Evolutionary conservation across 1,140 invertebrate genomes (phyloP), one percentile per base, ranked within the genome.

Genomic region (Heliconius congener): DNA sequence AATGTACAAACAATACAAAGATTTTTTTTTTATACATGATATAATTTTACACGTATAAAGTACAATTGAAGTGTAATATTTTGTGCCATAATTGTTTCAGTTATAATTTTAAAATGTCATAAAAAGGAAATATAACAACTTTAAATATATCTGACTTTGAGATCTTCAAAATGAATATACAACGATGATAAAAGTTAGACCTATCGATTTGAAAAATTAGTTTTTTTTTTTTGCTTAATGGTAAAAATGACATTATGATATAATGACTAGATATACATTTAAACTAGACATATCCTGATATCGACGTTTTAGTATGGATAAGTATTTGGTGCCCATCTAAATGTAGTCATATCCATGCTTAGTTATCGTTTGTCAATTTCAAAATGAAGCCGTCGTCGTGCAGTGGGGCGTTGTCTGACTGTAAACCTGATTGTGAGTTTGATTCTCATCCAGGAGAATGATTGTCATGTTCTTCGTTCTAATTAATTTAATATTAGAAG

Each of bases 71-170:
- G 23, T 73, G 71, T 78, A 72, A 73, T 71, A 77, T 72, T 78
- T 39, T 18, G 76, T 78, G 76, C 76, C 76, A 78, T 78, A 57
- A 60, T 19, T 60, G n/a, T 60, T 60, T 60, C 57, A 60, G 42
- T 60, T 66, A 27, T 66, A 16, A 66, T 66, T 30, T 18, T 66
- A 66, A 46, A 16, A 66, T 23, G n/a, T 57, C n/a, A 57, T 57
- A 9, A 23, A 23, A 57, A 57, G 3, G n/a, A 57, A n/a, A 9
- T n/a, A 57, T 11, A 57, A 23, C n/a, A 52, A 52, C 16, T 52
- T 19, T 19, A 19, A 52, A 19, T 18, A 52, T 18, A 52, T 19
- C 18, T 52, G 19, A 23, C 19, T 57, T 57, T 57, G 19, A 23
- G 23, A 57, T 8, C 8, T 57, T n/a, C n/a, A 57, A 11, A 23